Evolutionary conservation across 2,113 vertebrate species (phyloP).

Genomic region (Indri indri): DNA sequence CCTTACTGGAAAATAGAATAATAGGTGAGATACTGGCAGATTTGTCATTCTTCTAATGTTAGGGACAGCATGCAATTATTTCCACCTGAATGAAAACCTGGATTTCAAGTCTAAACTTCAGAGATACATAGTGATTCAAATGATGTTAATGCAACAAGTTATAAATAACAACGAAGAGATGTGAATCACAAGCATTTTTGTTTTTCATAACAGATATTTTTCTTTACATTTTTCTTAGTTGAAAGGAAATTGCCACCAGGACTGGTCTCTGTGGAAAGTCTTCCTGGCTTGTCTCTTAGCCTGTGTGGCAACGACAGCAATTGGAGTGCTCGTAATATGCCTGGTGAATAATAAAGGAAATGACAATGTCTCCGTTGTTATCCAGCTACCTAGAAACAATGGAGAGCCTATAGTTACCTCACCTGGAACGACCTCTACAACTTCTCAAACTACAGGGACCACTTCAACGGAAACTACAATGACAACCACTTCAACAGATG

Average conservation of each 20-base stretch:
- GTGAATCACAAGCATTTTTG: neutral
- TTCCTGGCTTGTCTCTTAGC: conserved; percentile 82
- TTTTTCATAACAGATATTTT: neutral
- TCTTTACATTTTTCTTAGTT: conserved; percentile 46
- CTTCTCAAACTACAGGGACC: neutral
- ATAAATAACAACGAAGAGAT: neutral
- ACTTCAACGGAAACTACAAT: no score
- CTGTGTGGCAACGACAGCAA: conserved; percentile 71
- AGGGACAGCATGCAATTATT: neutral
- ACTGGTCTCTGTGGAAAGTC: conserved; percentile 71
- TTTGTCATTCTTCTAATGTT: neutral
- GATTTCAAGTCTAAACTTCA: neutral
- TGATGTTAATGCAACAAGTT: neutral
- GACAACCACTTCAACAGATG: neutral
- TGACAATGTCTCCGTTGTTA: neutral
- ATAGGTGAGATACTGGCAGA: neutral
- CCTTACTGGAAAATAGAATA: neutral
- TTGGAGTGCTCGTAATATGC: conserved; percentile 75
- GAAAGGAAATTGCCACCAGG: neutral
- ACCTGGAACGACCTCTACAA: neutral
- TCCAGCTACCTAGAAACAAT: neutral
- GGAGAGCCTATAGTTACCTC: neutral
- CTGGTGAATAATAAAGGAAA: conserved; percentile 56
- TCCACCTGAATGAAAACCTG: neutral
- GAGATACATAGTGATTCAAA: neutral